A percentile compares a stretch with the other conserved stretches of the same genome.
phyloP scores from a whole-genome alignment of 1,140 invertebrate species.

The Drosophila erecta region DNA sequence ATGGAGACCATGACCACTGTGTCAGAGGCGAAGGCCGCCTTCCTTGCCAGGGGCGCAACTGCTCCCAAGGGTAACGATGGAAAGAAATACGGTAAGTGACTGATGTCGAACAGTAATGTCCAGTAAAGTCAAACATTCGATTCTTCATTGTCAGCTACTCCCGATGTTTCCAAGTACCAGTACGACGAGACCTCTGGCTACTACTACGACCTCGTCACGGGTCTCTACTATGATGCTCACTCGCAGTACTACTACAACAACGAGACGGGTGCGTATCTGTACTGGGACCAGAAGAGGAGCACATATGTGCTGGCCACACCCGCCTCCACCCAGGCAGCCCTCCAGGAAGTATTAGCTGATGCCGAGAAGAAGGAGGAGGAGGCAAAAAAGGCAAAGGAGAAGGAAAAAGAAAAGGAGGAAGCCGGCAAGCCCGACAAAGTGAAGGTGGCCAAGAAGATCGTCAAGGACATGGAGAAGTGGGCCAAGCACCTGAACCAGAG shows the following conservation, averaged over 20 bases:
- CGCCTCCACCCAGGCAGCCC: slow-evolving; percentile 84
- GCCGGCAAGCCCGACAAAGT: slow-evolving; percentile 91
- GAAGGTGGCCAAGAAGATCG: slow-evolving; percentile 99
- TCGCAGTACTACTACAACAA: slow-evolving; percentile 98
- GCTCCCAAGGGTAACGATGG: slow-evolving; percentile 87
- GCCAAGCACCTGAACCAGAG: slow-evolving; percentile 98
- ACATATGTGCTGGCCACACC: slow-evolving; percentile 92
- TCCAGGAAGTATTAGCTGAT: slow-evolving; percentile 59
- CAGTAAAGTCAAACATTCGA: neutral
- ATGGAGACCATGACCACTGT: slow-evolving; percentile 19
- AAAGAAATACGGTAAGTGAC: slow-evolving; percentile 87
- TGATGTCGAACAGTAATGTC: too few relatives aligned
- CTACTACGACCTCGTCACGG: slow-evolving; percentile 97
- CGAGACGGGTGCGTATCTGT: slow-evolving; percentile 95
- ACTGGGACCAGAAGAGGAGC: slow-evolving; percentile 94
- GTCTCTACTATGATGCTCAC: slow-evolving; percentile 97
- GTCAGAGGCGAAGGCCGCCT: slow-evolving; percentile 57
- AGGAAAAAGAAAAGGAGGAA: slow-evolving; percentile 77
- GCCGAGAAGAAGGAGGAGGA: slow-evolving; percentile 64
- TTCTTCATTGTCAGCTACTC: slow-evolving; percentile 87
- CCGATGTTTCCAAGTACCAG: slow-evolving; percentile 96
- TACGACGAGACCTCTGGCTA: slow-evolving; percentile 98
- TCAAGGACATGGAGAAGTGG: slow-evolving; percentile 98
- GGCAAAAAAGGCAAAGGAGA: slow-evolving; percentile 84
- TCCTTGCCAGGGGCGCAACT: slow-evolving; percentile 65